Evolutionary conservation across 2,797 vertebrate species (phyloP).

Genomic region (Staurois parvus): DNA sequence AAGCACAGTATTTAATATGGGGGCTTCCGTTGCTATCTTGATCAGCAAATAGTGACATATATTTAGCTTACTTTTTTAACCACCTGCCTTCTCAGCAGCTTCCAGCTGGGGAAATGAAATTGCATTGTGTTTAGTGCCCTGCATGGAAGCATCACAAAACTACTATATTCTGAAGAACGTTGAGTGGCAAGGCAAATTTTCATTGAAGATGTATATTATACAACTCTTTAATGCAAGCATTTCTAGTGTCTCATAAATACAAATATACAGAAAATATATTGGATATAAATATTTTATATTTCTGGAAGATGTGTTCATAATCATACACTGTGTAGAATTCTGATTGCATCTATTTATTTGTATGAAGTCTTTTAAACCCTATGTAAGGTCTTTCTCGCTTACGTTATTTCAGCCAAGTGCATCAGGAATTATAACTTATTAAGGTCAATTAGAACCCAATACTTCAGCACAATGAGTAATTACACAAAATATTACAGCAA

Average conservation of each 20-base stretch:
- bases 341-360: constrained; percentile 7
- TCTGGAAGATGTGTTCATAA: background rate
- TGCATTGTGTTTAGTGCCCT: constrained; percentile 17
- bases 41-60: background rate
- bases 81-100: background rate
- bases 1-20: background rate
- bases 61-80: background rate
- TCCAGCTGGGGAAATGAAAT: background rate
- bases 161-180: background rate
- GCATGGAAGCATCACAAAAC: background rate
- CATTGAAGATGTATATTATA: constrained; percentile 11
- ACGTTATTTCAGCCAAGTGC: background rate
- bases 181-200: background rate
- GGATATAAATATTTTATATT: constrained; percentile 23
- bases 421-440: background rate
- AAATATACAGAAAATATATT: constrained; percentile 3
- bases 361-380: background rate
- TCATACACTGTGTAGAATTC: constrained; percentile 2
- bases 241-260: constrained; percentile 6
- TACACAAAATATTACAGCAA: constrained; percentile 6
- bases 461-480: constrained; percentile 5
- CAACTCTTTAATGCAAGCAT: background rate
- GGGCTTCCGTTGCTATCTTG: background rate
- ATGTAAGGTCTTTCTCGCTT: background rate
- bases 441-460: background rate